Evolutionary conservation across 2,888 invertebrate species (phyloP).

Genomic region (Heliconius ethilla): DNA sequence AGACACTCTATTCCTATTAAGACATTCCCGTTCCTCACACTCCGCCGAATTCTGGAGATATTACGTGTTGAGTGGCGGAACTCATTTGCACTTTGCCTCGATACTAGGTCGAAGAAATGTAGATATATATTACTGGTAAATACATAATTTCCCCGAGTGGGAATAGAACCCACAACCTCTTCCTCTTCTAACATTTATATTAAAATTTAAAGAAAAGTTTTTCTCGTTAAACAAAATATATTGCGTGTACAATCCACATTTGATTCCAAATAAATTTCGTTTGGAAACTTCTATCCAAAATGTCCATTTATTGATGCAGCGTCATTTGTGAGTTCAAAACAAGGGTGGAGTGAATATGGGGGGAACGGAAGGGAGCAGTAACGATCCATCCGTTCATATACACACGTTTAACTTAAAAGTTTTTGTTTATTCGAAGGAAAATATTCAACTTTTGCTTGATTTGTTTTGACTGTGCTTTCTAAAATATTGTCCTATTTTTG

Average conservation of each 20-base stretch:
- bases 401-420: conserved; percentile 63
- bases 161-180: too few species aligned
- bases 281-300: conserved; percentile 11
- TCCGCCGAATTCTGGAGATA: too few species aligned
- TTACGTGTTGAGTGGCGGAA: too few species aligned
- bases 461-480: conserved; percentile 7
- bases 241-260: conserved; percentile 14
- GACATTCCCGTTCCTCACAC: too few species aligned
- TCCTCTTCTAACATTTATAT: too few species aligned
- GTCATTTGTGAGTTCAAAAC: conserved; percentile 23
- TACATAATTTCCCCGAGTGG: too few species aligned
- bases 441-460: conserved; percentile 1
- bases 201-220: too few species aligned
- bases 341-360: conserved; percentile 18
- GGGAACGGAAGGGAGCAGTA: conserved; percentile 43
- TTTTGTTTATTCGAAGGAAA: conserved; percentile 44
- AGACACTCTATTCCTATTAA: too few species aligned
- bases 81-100: too few species aligned
- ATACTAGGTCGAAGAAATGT: too few species aligned
- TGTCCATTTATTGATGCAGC: conserved; percentile 26
- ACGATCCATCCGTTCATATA: conserved; percentile 59
- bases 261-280: not conserved
- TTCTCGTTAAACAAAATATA: not conserved
- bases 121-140: too few species aligned
- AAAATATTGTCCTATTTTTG: conserved; percentile 1